Conservation (phyloP, 2,888 invertebrate genomes). For the Norana najaformis region DNA sequence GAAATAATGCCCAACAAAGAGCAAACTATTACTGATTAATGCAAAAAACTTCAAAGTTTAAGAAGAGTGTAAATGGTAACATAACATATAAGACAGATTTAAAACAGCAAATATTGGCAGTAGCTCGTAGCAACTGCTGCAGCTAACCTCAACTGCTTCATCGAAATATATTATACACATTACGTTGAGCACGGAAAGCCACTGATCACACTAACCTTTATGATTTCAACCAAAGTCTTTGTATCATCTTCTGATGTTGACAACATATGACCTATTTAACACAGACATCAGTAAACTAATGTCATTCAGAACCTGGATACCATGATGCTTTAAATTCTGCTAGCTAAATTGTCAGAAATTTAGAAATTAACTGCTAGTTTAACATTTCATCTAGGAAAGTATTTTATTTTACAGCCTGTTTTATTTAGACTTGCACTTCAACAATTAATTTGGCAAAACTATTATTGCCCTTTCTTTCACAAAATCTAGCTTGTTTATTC, state of each 20-base stretch:
- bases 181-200: not conserved
- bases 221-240: conserved; percentile 72
- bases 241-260: conserved; percentile 77
- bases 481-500: too few species aligned
- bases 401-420: too few species aligned
- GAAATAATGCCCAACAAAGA: too few species aligned
- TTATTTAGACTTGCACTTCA: not conserved
- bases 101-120: not conserved
- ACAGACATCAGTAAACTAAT: not conserved
- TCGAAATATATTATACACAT: not conserved
- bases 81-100: too few species aligned
- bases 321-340: not conserved
- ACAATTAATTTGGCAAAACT: too few species aligned
- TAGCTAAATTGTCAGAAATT: not conserved
- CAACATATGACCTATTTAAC: conserved; percentile 68
- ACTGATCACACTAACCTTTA: conserved; percentile 62
- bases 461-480: too few species aligned
- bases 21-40: too few species aligned
- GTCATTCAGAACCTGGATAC: not conserved
- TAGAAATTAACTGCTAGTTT: too few species aligned
- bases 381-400: too few species aligned
- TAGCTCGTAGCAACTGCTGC: not conserved
- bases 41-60: too few species aligned
- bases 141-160: not conserved
- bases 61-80: too few species aligned